Evolutionary conservation across 1,140 invertebrate genomes (phyloP).

Genomic region (Aphaenogaster rudis): DNA sequence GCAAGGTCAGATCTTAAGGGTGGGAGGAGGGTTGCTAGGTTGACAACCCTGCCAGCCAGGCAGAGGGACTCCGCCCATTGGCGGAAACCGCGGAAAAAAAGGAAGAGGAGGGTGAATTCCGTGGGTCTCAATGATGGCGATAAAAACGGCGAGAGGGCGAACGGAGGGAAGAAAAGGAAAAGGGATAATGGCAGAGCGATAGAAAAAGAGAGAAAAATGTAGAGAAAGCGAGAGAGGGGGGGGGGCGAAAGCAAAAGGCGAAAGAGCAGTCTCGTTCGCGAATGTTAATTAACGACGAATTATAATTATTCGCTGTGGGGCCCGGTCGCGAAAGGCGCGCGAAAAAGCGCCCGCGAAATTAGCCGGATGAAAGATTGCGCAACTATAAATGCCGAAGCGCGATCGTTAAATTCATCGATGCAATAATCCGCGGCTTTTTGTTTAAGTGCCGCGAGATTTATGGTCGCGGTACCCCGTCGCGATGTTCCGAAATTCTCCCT

Average conservation of each 20-base stretch:
- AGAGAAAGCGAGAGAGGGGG: constrained; percentile 3
- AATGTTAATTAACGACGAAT: constrained; percentile 81
- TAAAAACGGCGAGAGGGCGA: constrained; percentile 71
- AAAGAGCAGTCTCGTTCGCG: constrained; percentile 64
- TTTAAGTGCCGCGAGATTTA: constrained; percentile 39
- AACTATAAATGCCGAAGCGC: constrained; percentile 48
- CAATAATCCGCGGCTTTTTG: constrained; percentile 46
- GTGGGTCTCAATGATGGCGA: constrained; percentile 77
- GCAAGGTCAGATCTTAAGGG: constrained; percentile 79
- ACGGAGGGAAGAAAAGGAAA: constrained; percentile 45
- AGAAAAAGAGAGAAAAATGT: constrained; percentile 24
- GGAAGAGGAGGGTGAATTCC: constrained; percentile 67
- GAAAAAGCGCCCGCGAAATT: constrained; percentile 54
- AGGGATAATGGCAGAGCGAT: constrained; percentile 42
- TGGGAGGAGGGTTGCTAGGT: constrained; percentile 81
- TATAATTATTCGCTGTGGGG: constrained; percentile 70
- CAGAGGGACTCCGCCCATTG: constrained; percentile 80
- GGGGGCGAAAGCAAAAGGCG: neutral
- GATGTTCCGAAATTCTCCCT: constrained; percentile 9
- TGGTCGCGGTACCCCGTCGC: neutral
- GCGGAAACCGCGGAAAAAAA: constrained; percentile 76
- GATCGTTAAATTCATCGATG: constrained; percentile 62
- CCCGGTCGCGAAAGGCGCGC: neutral
- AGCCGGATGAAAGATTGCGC: constrained; percentile 49
- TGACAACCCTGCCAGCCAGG: constrained; percentile 77